These are phyloP conservation scores for Muscina levida DNA, from an alignment of 2,888 invertebrate species.

Conservation along the genomic window DNA sequence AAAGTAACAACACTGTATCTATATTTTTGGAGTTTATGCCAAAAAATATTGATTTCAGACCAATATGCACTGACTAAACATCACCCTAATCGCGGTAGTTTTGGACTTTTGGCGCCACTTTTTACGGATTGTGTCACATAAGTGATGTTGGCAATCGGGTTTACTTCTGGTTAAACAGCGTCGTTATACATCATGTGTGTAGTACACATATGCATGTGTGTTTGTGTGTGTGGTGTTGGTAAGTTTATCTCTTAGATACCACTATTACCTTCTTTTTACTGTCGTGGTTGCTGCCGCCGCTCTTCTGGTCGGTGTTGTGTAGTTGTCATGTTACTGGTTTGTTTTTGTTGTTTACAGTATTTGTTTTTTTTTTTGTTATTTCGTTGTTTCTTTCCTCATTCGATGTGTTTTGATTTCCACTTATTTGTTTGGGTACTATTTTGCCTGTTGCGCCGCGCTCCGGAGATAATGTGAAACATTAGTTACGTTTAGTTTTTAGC, in stretches of 20 bases:
- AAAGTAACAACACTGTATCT: too few species aligned
- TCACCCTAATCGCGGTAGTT: too few species aligned
- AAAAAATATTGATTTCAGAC: too few species aligned
- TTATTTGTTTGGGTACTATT: slow-evolving; percentile 27
- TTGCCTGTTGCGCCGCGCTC: slow-evolving; percentile 48
- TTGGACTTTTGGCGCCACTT: too few species aligned
- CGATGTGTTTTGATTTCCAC: slow-evolving; percentile 21
- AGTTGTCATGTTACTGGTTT: slow-evolving; percentile 27
- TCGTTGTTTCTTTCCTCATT: slow-evolving; percentile 36
- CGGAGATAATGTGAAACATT: slow-evolving; percentile 56
- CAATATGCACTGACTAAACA: too few species aligned
- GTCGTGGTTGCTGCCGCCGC: slow-evolving; percentile 8
- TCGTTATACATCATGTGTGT: background rate
- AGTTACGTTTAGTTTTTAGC: slow-evolving; percentile 62
- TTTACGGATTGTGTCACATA: too few species aligned
- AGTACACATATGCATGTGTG: too few species aligned
- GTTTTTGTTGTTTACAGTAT: slow-evolving; percentile 8
- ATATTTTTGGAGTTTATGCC: too few species aligned
- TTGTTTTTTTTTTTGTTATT: slow-evolving; percentile 18
- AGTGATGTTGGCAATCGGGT: background rate
- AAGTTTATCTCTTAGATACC: slow-evolving; percentile 30
- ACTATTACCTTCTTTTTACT: slow-evolving; percentile 25
- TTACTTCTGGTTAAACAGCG: background rate
- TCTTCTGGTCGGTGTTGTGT: background rate
- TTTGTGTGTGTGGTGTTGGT: slow-evolving; percentile 3